Base-by-base conservation (phyloP, 1,140 invertebrate genomes). In the Drosophila bifasciata region DNA sequence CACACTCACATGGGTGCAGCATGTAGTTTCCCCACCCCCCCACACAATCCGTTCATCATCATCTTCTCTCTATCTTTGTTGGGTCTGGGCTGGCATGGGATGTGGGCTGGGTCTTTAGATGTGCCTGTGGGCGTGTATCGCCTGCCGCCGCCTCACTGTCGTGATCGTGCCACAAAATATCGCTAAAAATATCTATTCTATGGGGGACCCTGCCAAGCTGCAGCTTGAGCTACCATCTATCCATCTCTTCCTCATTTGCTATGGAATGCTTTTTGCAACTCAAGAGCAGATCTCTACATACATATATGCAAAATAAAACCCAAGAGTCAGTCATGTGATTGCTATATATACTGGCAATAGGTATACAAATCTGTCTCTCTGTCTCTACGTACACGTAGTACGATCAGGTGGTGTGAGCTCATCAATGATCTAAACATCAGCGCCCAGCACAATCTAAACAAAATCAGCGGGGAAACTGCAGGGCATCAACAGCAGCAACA, bases 111-210 rank as follows among this genome's bases (percentile, higher is more conserved):
- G 43, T 45, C 23, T 21, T 41, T 43, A 39, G 51, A 21, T 55
- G 51, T n/a, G 57, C 36, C 32, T 50, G 28, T 50, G 58, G 45
- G 77, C 62, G 76, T 78, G 75, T 73, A 57, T 16, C 25, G 55
- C 28, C 51, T 62, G 60, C 51, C 63, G 60, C 51, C 63, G 66
- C 66, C 66, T 56, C 66, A 43, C 50, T 69, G 66, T 69, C 55
- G 58, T 63, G 70, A 75, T 71, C 66, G 77, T 81, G 78, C 79
- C 78, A 67, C 79, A 80, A 36, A 80, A 81, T 67, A 76, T 80
- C 64, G 63, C 78, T 81, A 81, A 77, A 81, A 81, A 81, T 81
- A 80, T 67, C 44, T 41, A 44, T 39, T 48, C 23, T 43, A 68
- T 68, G 63, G 64, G 64, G 63, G 64, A 61, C 41, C n/a, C 32